Evolutionary conservation across 1,140 invertebrate species (phyloP), one percentile per base, ranked within the genome.

Genomic region (Eupeodes corollae): DNA sequence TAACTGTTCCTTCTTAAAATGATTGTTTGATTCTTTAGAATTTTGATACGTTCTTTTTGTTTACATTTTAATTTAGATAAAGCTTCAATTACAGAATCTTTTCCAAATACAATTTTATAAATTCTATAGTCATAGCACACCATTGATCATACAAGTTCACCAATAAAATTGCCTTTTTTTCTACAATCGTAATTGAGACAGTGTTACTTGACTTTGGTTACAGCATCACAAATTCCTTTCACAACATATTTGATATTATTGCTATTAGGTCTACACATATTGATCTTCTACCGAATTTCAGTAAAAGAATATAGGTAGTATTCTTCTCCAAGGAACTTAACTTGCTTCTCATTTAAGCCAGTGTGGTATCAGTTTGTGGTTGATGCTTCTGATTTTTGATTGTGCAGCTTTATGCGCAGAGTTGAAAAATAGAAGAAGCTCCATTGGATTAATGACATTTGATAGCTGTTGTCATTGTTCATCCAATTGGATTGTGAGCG

Each of bases 401-500:
- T 98, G 95, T 11, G 91, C 83, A 60, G 86, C 86, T 75, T 98
- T 93, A 73, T 98, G 98, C n/a, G 94, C 94, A 57, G 84, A 87
- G 72, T 98, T 94, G 67, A 98, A 91, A 59, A 95, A 81, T 44
- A 91, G 83, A 71, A 96, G 93, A 42, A 97, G 68, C 51, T 56
- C 58, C 34, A 66, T 63, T 19, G 73, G 73, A 69, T 87, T 75
- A 50, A 91, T 78, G 26, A 92, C 72, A 56, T 88, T 75, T 14
- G 88, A 88, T 57, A 93, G 83, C 70, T 82, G 72, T 46, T 73
- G 70, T 88, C 89, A 93, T 68, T 92, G 86, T 38, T 92, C 88
- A 83, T 41, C 96, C 96, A 13, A 95, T 99, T 11, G 96, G 96
- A 75, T 99, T 99, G 68, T 99, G 96, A 9, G 95, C 95, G 73